Conservation (phyloP, 2,888 invertebrate species). For the Acholoe squamosa region DNA sequence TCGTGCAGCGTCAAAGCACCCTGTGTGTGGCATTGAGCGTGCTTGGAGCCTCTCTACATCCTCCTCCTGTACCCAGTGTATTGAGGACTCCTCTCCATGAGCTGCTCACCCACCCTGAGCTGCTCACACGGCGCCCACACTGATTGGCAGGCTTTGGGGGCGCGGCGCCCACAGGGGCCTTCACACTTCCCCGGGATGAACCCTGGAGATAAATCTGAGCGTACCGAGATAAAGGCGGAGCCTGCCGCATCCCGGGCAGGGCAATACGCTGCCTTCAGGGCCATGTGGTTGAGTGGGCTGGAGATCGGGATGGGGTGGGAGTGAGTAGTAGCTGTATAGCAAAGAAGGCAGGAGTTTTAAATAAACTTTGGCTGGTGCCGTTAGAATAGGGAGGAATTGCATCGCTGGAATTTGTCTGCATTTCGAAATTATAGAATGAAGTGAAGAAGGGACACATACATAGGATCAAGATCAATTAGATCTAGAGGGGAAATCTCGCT, state of each 20-base stretch:
- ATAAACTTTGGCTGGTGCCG: no score
- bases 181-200: slow-evolving; percentile 54
- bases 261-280: no score
- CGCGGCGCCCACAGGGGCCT: background rate
- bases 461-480: no score
- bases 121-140: background rate
- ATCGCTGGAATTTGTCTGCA: no score
- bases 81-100: background rate
- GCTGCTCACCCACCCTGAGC: background rate
- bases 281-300: no score
- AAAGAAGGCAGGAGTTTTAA: no score
- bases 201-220: slow-evolving; percentile 56
- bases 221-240: slow-evolving; percentile 25
- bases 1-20: slow-evolving; percentile 15
- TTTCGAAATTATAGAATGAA: no score
- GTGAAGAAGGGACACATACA: no score
- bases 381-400: no score
- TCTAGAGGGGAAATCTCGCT: no score
- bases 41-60: background rate
- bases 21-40: background rate
- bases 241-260: background rate
- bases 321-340: no score
- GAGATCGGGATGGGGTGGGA: no score
- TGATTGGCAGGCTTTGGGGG: background rate
- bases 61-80: background rate